Evolutionary conservation across 2,797 vertebrate genomes (phyloP).

Genomic region (Schizopygopsis pylzovi): DNA sequence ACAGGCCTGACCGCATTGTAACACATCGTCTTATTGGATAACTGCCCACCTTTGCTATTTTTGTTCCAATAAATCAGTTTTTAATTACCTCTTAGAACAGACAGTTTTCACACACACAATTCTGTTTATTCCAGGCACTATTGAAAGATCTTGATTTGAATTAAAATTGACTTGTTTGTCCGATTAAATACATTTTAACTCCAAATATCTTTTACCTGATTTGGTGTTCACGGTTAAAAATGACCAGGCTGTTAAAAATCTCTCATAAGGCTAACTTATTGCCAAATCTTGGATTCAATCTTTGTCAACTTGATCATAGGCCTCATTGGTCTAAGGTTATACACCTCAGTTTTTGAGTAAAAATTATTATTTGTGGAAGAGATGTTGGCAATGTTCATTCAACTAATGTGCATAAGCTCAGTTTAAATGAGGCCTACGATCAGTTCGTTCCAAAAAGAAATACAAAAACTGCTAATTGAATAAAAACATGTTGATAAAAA

Average conservation of each 20-base stretch:
- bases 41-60: neutral
- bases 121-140: neutral
- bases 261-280: neutral
- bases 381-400: neutral
- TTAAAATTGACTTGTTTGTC: neutral
- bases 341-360: neutral
- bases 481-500: neutral
- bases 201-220: neutral
- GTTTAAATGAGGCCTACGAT: neutral
- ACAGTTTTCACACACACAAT: neutral
- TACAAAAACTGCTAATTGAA: neutral
- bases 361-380: neutral
- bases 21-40: neutral
- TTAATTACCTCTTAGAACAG: neutral
- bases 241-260: neutral
- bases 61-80: neutral
- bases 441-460: neutral
- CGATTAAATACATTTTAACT: neutral
- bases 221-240: neutral
- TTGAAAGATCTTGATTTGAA: neutral
- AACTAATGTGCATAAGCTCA: neutral
- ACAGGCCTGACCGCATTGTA: constrained; percentile 61
- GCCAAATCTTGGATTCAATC: neutral
- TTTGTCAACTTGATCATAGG: neutral
- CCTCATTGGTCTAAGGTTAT: neutral